Evolutionary conservation across 1,140 invertebrate species (phyloP), one percentile per base, ranked within the genome.

Genomic region (Diorhabda elongata): DNA sequence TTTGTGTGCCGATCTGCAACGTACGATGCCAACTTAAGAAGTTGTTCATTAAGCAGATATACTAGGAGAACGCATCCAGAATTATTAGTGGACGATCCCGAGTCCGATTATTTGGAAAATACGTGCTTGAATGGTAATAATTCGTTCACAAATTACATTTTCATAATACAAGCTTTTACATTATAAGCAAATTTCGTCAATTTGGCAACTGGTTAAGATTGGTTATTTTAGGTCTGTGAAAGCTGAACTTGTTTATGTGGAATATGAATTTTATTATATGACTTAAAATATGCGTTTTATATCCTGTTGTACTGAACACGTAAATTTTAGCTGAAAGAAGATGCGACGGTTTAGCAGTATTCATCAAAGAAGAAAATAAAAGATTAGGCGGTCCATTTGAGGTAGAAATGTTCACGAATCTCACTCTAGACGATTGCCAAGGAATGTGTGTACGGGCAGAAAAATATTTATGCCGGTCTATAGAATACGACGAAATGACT

Each of bases 31-130:
- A 86, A 87, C 0, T 82, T 90, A 71, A 85, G 91, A 60, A 92
- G 88, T 58, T 96, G 94, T 77, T 89, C 88, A 3, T 78, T 96
- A 7, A 94, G 91, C 78, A 80, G 89, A 66, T 93, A 93, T 74
- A 96, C 93, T 0, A 83, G 92, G 73, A 84, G 93, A 73, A 94
- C 92, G 2, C 92, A 94, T 80, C 92, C 93, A 0, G 91, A 92
- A 74, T 82, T 94, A 3, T 78, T 93, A 43, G 89, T 92, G 77
- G 91, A 94, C 73, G 92, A 95, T 80, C 88, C 92, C 2, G 92
- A 92, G 80, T 90, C 91, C 2, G 94, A 96, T 80, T 96, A 96
- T 80, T 83, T 95, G 71, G 94, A 96, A 84, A 96, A 96, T 77
- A 93, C 93, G 56, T 96, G 94, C 79, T 81, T 96, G 2, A 94